Base-by-base conservation (phyloP, 2,888 invertebrate species). In the Sericinus montela region DNA sequence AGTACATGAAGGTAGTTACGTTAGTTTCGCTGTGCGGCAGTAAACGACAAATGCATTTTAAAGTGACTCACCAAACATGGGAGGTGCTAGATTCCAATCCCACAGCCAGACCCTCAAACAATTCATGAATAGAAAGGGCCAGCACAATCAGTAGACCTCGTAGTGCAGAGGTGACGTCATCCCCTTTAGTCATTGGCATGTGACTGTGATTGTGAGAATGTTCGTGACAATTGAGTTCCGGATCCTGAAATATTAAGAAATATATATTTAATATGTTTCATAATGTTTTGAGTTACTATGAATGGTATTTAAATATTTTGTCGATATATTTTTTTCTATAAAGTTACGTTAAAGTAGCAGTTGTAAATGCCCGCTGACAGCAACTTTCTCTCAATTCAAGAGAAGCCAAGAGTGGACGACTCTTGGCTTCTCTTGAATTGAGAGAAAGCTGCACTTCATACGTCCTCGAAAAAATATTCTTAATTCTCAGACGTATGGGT, bases 71-170 rank as follows among this genome's bases (percentile, higher is more conserved):
- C 88, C 88, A 88, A 19, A 88, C 85, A 38, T 81, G 59, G 4
- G 73, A 60, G 16, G 83, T 81, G 16, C 91, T 91, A 10, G 90
- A 84, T 70, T 95, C 95, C 48, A 96, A 76, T 0, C 96, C 96
- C 10, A 96, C 94, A 10, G 96, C 94, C 44, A 96, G 83, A 14
- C 96, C 97, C 84, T 97, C 96, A 67, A 97, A 95, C 0, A 96
- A 85, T 68, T 96, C 96, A 69, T 97, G 97, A 50, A 97, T 92
- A 9, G 96, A 95, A 15, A 97, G 83, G 1, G 96, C 97, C 38
- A 96, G 80, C 0, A 97, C 95, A 43, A 96, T 93, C 45, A 97
- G 90, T 14, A 97, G 81, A 13, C 94, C 96, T 54, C 94, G 91
- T 40, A 95, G 79, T 15, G 89, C 89, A 10, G 86, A 83, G 25